These are phyloP conservation scores for Gandaritis pyraliata DNA, from an alignment of 2,888 invertebrate species.

Conservation along the genomic window DNA sequence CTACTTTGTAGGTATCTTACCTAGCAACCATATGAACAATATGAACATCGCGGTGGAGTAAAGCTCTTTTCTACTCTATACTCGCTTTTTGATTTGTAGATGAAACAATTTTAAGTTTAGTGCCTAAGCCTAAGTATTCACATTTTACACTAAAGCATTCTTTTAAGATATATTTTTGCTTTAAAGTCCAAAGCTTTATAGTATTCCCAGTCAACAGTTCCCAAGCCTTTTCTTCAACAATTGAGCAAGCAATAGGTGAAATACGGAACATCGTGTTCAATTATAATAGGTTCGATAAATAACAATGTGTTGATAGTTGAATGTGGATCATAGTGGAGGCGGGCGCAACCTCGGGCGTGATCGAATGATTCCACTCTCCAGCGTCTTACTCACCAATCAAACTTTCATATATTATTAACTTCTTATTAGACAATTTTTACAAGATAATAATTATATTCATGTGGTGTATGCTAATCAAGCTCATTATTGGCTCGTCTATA, in stretches of 20 bases:
- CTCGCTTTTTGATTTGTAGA: no score
- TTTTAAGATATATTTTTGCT: no score
- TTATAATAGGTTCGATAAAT: constrained; percentile 61
- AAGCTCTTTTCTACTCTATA: no score
- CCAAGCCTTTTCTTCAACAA: constrained; percentile 34
- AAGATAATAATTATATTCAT: background rate
- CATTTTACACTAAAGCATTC: no score
- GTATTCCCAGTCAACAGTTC: constrained; percentile 7
- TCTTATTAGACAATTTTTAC: background rate
- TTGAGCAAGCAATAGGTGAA: constrained; percentile 41
- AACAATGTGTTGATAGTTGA: constrained; percentile 60
- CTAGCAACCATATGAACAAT: no score
- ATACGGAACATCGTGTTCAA: constrained; percentile 46
- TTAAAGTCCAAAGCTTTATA: constrained; percentile 18
- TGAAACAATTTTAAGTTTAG: no score
- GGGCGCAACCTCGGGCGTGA: constrained; percentile 52
- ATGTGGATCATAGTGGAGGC: constrained; percentile 58
- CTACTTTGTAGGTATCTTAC: no score
- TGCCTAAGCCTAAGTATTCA: no score
- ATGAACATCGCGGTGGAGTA: no score
- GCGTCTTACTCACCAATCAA: constrained; percentile 36
- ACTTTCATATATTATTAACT: constrained; percentile 14
- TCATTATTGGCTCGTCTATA: background rate
- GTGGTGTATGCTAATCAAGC: background rate
- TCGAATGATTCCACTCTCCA: constrained; percentile 48